Evolutionary conservation across 2,113 vertebrate genomes (phyloP).

Genomic region (Zosterops lateralis): DNA sequence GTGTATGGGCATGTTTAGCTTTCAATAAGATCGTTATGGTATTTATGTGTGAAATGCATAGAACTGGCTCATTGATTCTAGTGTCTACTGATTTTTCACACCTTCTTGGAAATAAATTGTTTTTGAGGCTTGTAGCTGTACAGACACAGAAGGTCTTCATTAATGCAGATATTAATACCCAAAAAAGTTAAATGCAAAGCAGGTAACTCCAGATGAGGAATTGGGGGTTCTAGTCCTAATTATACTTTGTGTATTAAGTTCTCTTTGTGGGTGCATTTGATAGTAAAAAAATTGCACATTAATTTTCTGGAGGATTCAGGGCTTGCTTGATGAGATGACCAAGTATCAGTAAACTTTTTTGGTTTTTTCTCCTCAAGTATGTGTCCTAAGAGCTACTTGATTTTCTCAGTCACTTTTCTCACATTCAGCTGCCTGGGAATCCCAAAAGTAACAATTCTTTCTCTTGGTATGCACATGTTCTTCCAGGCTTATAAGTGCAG

Average conservation of each 20-base stretch:
- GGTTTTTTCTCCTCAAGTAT: not conserved
- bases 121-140: not conserved
- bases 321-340: not conserved
- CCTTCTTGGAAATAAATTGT: not conserved
- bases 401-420: not conserved
- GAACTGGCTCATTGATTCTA: not conserved
- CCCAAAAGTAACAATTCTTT: not conserved
- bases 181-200: not conserved
- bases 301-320: not conserved
- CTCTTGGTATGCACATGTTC: accelerated
- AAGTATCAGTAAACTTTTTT: not conserved
- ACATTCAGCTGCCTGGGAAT: not conserved
- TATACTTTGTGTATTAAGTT: not conserved
- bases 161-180: not conserved
- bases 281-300: not conserved
- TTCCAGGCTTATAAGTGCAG: not conserved
- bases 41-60: not conserved
- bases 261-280: not conserved
- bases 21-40: not conserved
- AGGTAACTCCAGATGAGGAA: not conserved
- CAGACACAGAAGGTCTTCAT: not conserved
- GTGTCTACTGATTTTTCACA: not conserved
- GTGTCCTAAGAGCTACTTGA: not conserved
- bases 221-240: not conserved
- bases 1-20: accelerated